Evolutionary conservation across 2,888 invertebrate genomes (phyloP).

Genomic region (Pollenia angustigena): DNA sequence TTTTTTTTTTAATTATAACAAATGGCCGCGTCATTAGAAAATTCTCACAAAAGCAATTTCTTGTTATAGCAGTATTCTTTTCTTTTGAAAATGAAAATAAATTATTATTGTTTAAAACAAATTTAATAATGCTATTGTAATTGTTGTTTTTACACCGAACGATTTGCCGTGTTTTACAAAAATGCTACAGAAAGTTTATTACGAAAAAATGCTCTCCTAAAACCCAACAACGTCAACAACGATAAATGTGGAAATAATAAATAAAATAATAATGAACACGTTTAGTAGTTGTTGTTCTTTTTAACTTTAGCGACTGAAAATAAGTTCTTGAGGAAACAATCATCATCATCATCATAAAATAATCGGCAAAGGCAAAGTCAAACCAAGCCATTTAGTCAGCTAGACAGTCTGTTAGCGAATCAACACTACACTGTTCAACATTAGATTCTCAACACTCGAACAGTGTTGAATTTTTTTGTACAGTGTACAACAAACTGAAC

Average conservation of each 20-base stretch:
- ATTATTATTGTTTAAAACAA: conserved; percentile 44
- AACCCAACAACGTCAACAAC: conserved; percentile 32
- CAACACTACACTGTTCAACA: conserved; percentile 22
- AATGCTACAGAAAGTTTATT: background rate
- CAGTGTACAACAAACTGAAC: background rate
- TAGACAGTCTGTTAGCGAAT: conserved; percentile 10
- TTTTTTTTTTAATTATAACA: conserved; percentile 37
- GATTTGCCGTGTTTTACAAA: conserved; percentile 38
- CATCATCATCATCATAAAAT: conserved; percentile 52
- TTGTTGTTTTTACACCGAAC: conserved; percentile 26
- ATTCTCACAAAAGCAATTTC: conserved; percentile 60
- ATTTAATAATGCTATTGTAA: conserved; percentile 33
- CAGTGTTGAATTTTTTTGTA: conserved; percentile 3
- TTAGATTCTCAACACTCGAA: conserved; percentile 43
- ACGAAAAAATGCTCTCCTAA: conserved; percentile 39
- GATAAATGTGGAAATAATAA: conserved; percentile 46
- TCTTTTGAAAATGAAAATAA: conserved; percentile 35
- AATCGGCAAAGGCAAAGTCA: conserved; percentile 48
- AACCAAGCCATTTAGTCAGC: conserved; percentile 27
- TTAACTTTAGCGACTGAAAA: conserved; percentile 37
- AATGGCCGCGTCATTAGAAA: conserved; percentile 66
- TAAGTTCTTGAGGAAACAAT: conserved; percentile 66
- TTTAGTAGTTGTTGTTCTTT: conserved; percentile 40
- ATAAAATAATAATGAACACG: conserved; percentile 47
- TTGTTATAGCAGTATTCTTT: conserved; percentile 14